Evolutionary conservation across 2,113 vertebrate genomes (phyloP).

Genomic region (Agelaius tricolor): DNA sequence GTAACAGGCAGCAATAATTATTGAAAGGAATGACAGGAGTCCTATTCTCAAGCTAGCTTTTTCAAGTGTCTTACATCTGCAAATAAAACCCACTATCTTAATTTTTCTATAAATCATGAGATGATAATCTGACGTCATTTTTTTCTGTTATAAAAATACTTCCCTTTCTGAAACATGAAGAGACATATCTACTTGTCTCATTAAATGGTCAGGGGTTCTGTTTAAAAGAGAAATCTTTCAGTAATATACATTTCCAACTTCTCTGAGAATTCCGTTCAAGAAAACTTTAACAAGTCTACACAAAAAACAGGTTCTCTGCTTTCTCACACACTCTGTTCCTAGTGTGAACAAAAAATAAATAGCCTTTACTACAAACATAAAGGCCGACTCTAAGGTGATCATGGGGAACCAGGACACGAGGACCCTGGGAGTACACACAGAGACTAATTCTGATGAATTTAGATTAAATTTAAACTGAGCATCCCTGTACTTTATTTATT

Average conservation of each 20-base stretch:
- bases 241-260: background rate
- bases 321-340: background rate
- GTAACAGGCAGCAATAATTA: background rate
- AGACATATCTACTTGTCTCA: background rate
- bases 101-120: background rate
- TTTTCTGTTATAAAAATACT: background rate
- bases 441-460: background rate
- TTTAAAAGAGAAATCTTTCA: background rate
- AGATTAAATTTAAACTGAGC: background rate
- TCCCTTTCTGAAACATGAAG: background rate
- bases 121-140: background rate
- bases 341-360: background rate
- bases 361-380: background rate
- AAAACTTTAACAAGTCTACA: background rate
- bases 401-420: background rate
- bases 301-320: background rate
- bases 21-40: background rate
- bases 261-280: background rate
- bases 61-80: background rate
- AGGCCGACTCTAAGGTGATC: background rate
- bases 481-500: background rate
- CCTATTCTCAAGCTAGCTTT: background rate
- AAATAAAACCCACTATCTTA: background rate
- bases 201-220: background rate
- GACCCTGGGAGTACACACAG: fast-evolving